Base-by-base conservation (phyloP, 2,797 vertebrate genomes). In the Limnodromus scolopaceus region DNA sequence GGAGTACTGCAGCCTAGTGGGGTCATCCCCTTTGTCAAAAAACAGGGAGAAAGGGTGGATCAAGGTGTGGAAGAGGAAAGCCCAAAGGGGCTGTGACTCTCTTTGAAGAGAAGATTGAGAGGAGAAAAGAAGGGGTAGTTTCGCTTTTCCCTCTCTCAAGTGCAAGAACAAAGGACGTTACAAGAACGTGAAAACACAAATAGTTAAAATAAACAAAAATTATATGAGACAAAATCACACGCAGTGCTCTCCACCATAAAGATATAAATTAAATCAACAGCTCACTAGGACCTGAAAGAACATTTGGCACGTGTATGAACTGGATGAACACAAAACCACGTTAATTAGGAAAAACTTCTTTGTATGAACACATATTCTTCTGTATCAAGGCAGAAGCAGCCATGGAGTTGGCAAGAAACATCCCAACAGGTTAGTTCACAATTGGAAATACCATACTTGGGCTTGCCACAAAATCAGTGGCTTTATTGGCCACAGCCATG, bases 101-200 rank as follows among this genome's bases (percentile, higher is more conserved):
- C 45, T 87, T 61, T 58, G 66, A 69, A 72, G 25, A 74, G n/a
- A 89, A 75, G 54, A 54, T 0, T 61, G 46, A 84, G 46, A 77
- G 12, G 9, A 79, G 41, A 87, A 85, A 75, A 78, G 65, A 61
- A 88, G 16, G 5, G 8, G 16, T 20, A 72, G 55, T 60, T 76
- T 86, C 64, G n/a, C n/a, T 76, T 91, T 91, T 68, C 34, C 65
- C 12, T 82, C 38, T 74, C 58, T 55, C 13, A 53, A 54, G 57
- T 25, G 32, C 45, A 78, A 87, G 55, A 89, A 83, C 32, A 70
- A 92, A 91, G 81, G 63, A 34, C 7, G 30, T 28, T 64, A 78
- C 22, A 36, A 9, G 34, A 91, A 76, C 0, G 4, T 11, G 25
- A 82, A 89, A 92, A 82, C 34, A 66, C 25, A 64, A 53, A 55